phyloP scores from a whole-genome alignment of 1,140 invertebrate species.

The Araneus ventricosus region DNA sequence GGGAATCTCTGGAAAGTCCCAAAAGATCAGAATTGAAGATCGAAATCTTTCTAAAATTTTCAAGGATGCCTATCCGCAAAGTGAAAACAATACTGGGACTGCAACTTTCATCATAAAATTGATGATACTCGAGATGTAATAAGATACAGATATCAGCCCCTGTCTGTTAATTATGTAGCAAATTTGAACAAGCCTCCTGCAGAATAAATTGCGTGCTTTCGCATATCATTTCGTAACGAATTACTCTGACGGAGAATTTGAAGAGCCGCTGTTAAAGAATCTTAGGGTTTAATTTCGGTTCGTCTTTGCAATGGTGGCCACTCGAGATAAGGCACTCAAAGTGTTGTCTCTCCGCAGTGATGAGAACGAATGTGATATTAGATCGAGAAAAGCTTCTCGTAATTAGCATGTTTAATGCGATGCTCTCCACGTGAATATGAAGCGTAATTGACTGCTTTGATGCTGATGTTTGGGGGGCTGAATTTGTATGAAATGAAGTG shows the following conservation, averaged over 20 bases:
- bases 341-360: neutral
- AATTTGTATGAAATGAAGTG: too few relatives aligned
- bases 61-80: too few relatives aligned
- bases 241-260: neutral
- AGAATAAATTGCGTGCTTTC: neutral
- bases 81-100: too few relatives aligned
- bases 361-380: neutral
- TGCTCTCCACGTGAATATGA: neutral
- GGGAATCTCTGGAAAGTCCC: too few relatives aligned
- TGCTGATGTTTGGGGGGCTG: neutral
- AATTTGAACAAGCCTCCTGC: neutral
- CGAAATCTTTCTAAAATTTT: too few relatives aligned
- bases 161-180: neutral
- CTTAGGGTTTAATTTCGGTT: neutral
- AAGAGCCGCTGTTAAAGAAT: neutral
- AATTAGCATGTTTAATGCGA: neutral
- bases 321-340: neutral
- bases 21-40: too few relatives aligned
- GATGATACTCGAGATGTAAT: too few relatives aligned
- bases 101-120: too few relatives aligned
- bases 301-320: neutral
- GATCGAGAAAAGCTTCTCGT: neutral
- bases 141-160: too few relatives aligned
- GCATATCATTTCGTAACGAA: neutral
- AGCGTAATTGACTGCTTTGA: neutral